Evolutionary conservation across 2,113 vertebrate genomes (phyloP).

Genomic region (Psammodynastes pulverulentus): DNA sequence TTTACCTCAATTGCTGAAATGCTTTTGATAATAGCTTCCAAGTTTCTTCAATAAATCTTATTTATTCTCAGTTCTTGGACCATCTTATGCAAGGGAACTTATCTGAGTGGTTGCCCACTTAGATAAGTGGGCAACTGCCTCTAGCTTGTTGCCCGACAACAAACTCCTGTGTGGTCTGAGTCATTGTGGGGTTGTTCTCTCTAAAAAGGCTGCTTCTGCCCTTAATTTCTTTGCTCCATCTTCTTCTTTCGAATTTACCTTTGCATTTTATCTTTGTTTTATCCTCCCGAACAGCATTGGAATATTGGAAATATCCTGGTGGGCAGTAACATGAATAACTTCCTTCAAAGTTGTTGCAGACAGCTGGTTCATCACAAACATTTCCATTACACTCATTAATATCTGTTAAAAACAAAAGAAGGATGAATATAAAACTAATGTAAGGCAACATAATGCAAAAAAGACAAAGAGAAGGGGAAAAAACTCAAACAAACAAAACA

Average conservation of each 20-base stretch:
- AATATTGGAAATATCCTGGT: background rate
- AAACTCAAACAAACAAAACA: background rate
- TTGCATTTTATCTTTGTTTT: background rate
- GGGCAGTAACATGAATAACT: background rate
- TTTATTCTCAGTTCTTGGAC: background rate
- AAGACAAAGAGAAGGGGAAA: background rate
- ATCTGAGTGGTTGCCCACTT: background rate
- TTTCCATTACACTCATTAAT: background rate
- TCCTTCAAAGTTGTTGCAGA: fast-evolving
- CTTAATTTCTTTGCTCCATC: background rate
- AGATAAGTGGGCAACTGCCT: too few relatives aligned
- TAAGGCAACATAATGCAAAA: background rate
- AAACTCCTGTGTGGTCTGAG: background rate
- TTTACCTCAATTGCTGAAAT: background rate
- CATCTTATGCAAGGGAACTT: background rate
- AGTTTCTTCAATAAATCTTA: background rate
- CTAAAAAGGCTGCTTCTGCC: background rate
- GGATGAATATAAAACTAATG: background rate
- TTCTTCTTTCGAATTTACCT: background rate
- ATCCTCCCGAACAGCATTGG: background rate
- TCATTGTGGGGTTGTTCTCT: background rate
- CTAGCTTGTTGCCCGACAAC: background rate
- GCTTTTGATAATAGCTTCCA: background rate
- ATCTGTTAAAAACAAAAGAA: background rate
- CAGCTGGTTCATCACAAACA: background rate